Base-by-base conservation (phyloP, 2,888 invertebrate genomes). In the Tanytarsus gracilentus region DNA sequence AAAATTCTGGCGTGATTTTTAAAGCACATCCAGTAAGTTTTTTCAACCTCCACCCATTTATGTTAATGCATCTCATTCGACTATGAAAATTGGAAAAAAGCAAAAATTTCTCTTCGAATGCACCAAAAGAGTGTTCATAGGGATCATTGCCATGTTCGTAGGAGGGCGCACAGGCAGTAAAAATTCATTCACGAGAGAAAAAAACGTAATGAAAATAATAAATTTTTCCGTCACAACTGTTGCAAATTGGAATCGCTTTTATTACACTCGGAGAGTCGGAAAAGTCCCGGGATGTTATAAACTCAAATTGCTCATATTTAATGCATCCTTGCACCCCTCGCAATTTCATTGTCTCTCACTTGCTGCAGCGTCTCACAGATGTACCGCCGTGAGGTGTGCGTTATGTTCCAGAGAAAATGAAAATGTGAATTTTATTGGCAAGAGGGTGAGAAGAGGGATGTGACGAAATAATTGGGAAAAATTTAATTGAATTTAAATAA, bases 161-260 rank as follows among this genome's bases (percentile, higher is more conserved):
- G 14, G 14, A 33, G 14, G 36, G 36, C n/a, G n/a, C n/a, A n/a
- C 27, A 29, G 18, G 51, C 51, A 23, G 51, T 51, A 51, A 51
- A 51, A 51, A 16, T 51, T 51, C 14, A 51, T 51, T 51, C 30
- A 29, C 23, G n/a, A 51, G 18, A 49, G 40, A 55, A 55, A 25
- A 23, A 49, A 49, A 49, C 21, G 21, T 58, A 58, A 58, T 58
- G 58, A 58, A 58, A 58, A 58, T 58, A 58, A 58, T 58, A 58
- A 58, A 58, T 58, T 58, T 58, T 58, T 58, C 58, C 58, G 58
- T 44, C 58, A 48, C 58, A 58, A 58, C 58, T 58, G 58, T 58
- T 58, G 58, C 58, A 58, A 58, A 58, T 58, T 58, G 58, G 58
- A 58, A 44, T 44, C 48, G 58, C 48, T 39, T 33, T 18, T 29